These are phyloP conservation scores for Drosophila merina DNA, from an alignment of 2,888 invertebrate species.

Conservation along the genomic window DNA sequence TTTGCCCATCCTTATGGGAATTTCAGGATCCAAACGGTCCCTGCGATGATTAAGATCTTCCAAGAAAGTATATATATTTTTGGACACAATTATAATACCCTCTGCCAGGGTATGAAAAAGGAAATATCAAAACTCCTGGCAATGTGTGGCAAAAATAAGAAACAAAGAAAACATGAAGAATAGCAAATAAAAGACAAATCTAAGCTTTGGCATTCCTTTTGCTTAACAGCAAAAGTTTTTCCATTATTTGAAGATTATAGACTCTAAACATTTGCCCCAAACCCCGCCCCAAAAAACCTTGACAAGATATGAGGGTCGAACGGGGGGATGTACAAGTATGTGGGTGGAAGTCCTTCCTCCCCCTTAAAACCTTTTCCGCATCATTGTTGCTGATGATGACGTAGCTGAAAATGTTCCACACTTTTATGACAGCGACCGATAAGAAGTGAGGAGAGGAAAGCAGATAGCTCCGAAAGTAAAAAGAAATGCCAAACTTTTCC, in stretches of 20 bases:
- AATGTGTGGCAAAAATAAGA: conserved; percentile 46
- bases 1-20: too few relatives aligned
- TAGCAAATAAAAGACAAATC: conserved; percentile 54
- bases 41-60: too few relatives aligned
- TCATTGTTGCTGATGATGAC: conserved; percentile 64
- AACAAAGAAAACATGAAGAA: conserved; percentile 32
- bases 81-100: too few relatives aligned
- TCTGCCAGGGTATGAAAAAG: not conserved
- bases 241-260: conserved; percentile 82
- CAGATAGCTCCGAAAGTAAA: conserved; percentile 26
- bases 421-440: conserved; percentile 77
- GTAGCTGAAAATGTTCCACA: conserved; percentile 74
- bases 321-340: conserved; percentile 6
- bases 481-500: conserved; percentile 66
- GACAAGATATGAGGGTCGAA: conserved; percentile 62
- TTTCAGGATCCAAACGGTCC: too few relatives aligned
- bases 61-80: too few relatives aligned
- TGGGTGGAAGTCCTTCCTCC: conserved; percentile 3
- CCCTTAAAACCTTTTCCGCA: conserved; percentile 18
- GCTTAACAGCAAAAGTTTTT: conserved; percentile 82
- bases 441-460: conserved; percentile 44
- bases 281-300: conserved; percentile 17
- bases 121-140: conserved; percentile 45
- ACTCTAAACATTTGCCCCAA: conserved; percentile 74
- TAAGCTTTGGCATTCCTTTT: conserved; percentile 78